Conservation (phyloP, 2,113 vertebrate genomes). For the Fulmarus glacialis region DNA sequence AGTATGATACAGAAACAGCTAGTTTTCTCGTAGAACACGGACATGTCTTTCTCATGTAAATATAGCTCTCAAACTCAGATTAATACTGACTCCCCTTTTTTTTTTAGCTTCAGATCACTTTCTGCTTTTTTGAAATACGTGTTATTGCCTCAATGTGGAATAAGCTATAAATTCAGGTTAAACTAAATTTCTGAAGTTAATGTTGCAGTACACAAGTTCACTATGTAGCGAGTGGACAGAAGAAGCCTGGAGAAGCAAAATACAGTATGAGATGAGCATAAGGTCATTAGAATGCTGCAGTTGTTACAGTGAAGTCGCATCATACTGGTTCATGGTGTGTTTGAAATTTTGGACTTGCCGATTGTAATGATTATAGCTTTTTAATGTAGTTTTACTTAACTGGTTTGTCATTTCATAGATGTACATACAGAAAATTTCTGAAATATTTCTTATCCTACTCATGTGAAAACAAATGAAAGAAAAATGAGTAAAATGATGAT, state of each 20-base stretch:
- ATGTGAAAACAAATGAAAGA: neutral
- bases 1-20: neutral
- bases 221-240: neutral
- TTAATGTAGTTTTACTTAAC: neutral
- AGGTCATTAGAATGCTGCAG: neutral
- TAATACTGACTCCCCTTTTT: neutral
- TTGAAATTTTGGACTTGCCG: neutral
- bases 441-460: neutral
- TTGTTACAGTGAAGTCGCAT: neutral
- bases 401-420: neutral
- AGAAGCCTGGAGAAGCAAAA: neutral
- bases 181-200: neutral
- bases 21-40: neutral
- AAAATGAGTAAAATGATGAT: neutral
- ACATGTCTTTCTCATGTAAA: rapidly evolving
- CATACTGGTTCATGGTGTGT: neutral
- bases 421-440: neutral
- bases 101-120: neutral
- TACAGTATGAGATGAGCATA: neutral
- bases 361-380: neutral
- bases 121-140: neutral
- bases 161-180: neutral
- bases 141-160: neutral
- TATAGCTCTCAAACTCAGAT: neutral
- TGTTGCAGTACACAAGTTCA: neutral